Evolutionary conservation across 1,140 invertebrate species (phyloP).

Genomic region (Drosophila elegans): DNA sequence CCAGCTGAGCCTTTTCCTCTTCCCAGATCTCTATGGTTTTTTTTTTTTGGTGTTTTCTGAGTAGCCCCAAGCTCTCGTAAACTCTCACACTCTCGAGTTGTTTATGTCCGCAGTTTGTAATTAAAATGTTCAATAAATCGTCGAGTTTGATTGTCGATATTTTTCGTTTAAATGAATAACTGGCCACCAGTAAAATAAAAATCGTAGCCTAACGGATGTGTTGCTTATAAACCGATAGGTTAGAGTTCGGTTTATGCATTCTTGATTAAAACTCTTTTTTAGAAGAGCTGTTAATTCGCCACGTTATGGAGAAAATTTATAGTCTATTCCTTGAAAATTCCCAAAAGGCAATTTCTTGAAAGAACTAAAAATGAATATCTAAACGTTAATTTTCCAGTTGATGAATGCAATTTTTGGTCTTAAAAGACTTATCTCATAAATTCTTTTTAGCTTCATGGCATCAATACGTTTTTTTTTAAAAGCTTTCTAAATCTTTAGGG

Average conservation of each 20-base stretch:
- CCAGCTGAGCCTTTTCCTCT: conserved; percentile 43
- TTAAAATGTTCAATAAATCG: conserved; percentile 78
- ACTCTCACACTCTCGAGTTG: conserved; percentile 51
- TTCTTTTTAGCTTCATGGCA: too few relatives aligned
- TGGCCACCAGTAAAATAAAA: neutral
- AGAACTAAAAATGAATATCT: too few relatives aligned
- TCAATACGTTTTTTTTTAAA: too few relatives aligned
- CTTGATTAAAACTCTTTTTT: neutral
- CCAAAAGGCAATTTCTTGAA: too few relatives aligned
- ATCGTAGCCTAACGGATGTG: conserved; percentile 25
- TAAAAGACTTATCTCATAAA: too few relatives aligned
- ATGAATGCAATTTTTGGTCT: too few relatives aligned
- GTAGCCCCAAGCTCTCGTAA: conserved; percentile 33
- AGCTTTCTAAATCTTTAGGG: too few relatives aligned
- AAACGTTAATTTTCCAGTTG: too few relatives aligned
- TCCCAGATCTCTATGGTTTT: conserved; percentile 13
- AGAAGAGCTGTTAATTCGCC: too few relatives aligned
- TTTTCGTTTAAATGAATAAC: conserved; percentile 5
- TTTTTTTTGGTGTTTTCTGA: conserved; percentile 25
- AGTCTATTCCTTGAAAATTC: too few relatives aligned
- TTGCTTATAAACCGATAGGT: conserved; percentile 12
- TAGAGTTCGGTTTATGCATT: conserved; percentile 6
- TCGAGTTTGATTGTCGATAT: conserved; percentile 27
- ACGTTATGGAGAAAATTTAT: too few relatives aligned
- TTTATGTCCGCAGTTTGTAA: conserved; percentile 68